Conservation (phyloP, 2,888 invertebrate species). For the Cristatella mucedo region DNA sequence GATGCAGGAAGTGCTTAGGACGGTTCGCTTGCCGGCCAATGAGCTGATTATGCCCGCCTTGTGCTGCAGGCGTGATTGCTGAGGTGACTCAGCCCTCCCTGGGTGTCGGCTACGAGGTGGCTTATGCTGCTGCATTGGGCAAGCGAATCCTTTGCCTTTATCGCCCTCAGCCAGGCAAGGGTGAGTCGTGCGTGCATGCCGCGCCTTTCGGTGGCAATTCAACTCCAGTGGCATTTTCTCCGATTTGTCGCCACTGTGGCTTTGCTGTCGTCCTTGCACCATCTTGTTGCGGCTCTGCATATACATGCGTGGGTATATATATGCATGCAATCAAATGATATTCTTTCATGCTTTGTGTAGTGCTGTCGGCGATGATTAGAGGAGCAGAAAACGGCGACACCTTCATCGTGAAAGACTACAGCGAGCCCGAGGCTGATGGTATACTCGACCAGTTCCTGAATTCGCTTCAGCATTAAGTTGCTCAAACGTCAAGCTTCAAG, state of each 20-base stretch:
- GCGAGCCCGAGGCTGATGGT: slow-evolving; percentile 18
- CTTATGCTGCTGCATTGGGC: slow-evolving; percentile 26
- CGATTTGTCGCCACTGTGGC: too few species aligned
- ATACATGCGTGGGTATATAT: too few species aligned
- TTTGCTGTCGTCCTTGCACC: too few species aligned
- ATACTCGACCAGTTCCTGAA: slow-evolving; percentile 21
- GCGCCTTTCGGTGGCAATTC: too few species aligned
- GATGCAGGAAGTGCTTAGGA: too few species aligned
- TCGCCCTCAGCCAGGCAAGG: slow-evolving; percentile 20
- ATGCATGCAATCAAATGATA: neutral
- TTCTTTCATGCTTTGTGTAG: slow-evolving; percentile 15
- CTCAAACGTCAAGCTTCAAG: too few species aligned
- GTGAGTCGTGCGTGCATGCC: slow-evolving; percentile 9
- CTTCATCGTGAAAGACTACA: slow-evolving; percentile 24
- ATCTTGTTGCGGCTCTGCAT: too few species aligned
- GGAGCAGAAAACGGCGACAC: slow-evolving; percentile 23
- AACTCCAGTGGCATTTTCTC: too few species aligned
- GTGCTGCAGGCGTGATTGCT: slow-evolving; percentile 27
- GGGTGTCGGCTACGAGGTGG: slow-evolving; percentile 37
- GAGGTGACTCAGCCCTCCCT: slow-evolving; percentile 37
- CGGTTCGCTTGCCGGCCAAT: too few species aligned
- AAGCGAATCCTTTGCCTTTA: slow-evolving; percentile 32
- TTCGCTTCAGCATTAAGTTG: neutral
- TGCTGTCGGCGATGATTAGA: slow-evolving; percentile 25
- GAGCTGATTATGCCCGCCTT: too few species aligned